These are phyloP conservation scores for Gila robusta DNA, from an alignment of 2,797 vertebrate genomes.

Conservation along the genomic window DNA sequence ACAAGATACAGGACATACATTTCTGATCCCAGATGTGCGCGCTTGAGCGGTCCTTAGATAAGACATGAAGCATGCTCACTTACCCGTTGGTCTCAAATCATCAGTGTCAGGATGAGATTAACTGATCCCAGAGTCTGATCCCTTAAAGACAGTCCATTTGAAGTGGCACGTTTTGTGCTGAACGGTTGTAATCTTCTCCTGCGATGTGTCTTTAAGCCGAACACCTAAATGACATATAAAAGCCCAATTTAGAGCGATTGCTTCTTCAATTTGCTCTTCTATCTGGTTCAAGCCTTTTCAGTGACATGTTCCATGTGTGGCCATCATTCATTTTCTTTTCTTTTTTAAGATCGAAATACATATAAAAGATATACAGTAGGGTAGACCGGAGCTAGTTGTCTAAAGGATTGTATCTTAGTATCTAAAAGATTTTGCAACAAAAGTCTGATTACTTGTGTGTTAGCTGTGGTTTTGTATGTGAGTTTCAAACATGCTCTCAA, in stretches of 20 bases:
- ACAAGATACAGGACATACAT: slow-evolving; percentile 10
- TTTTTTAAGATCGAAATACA: slow-evolving; percentile 28
- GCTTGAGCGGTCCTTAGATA: slow-evolving; percentile 8
- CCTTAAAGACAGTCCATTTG: slow-evolving; percentile 53
- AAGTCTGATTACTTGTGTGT: not conserved
- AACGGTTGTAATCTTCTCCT: slow-evolving; percentile 56
- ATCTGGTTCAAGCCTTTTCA: slow-evolving; percentile 38
- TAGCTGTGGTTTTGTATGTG: not conserved
- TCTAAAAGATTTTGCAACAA: not conserved
- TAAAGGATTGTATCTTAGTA: not conserved
- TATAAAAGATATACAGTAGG: not conserved
- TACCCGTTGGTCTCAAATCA: slow-evolving; percentile 39
- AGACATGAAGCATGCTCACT: slow-evolving; percentile 26
- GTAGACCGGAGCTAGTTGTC: not conserved
- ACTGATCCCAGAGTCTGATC: slow-evolving; percentile 56
- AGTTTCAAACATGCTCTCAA: not conserved
- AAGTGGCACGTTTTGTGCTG: slow-evolving; percentile 45
- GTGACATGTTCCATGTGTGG: slow-evolving; percentile 15
- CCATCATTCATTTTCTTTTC: slow-evolving; percentile 38
- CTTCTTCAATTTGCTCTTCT: slow-evolving; percentile 47
- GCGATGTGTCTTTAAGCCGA: slow-evolving; percentile 53
- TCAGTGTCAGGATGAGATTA: slow-evolving; percentile 49
- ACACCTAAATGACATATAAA: slow-evolving; percentile 62
- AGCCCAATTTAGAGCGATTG: slow-evolving; percentile 49
- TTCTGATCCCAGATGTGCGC: slow-evolving; percentile 40